phyloP scores from a whole-genome alignment of 2,888 invertebrate species.

The Leptura quadrifasciata region DNA sequence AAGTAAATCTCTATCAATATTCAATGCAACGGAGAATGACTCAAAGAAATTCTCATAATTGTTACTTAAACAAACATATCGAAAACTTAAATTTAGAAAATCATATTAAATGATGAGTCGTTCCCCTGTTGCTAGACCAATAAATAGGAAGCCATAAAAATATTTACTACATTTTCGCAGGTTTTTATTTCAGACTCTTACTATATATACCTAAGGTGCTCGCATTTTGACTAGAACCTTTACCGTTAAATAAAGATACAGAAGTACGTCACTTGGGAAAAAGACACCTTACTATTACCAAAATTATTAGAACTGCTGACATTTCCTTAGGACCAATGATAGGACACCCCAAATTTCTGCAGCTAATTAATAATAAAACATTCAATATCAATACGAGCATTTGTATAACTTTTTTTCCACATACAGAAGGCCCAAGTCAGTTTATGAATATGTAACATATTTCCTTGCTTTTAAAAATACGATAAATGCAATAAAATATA shows the following conservation, averaged over 20 bases:
- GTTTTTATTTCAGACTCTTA: neutral
- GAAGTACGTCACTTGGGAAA: conserved; percentile 8
- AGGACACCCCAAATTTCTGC: neutral
- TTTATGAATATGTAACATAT: no score
- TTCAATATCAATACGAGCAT: neutral
- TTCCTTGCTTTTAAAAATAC: neutral
- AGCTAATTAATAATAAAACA: neutral
- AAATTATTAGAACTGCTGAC: neutral
- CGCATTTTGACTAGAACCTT: conserved; percentile 35
- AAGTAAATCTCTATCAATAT: conserved; percentile 8
- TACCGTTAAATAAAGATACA: conserved; percentile 25
- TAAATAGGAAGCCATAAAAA: neutral
- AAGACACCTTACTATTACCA: neutral
- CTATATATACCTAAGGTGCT: conserved; percentile 4
- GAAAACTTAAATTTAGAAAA: neutral
- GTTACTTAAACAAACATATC: neutral
- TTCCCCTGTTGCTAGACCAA: conserved; percentile 6
- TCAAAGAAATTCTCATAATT: neutral
- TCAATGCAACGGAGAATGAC: neutral
- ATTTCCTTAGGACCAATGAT: neutral
- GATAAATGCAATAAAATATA: conserved; percentile 23
- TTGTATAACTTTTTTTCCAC: no score
- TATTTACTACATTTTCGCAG: conserved; percentile 17
- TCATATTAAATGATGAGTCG: neutral
- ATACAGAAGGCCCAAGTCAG: neutral